These are phyloP conservation scores for Cynodonichthys magdalenae DNA, from an alignment of 2,797 vertebrate genomes.

Conservation along the genomic window DNA sequence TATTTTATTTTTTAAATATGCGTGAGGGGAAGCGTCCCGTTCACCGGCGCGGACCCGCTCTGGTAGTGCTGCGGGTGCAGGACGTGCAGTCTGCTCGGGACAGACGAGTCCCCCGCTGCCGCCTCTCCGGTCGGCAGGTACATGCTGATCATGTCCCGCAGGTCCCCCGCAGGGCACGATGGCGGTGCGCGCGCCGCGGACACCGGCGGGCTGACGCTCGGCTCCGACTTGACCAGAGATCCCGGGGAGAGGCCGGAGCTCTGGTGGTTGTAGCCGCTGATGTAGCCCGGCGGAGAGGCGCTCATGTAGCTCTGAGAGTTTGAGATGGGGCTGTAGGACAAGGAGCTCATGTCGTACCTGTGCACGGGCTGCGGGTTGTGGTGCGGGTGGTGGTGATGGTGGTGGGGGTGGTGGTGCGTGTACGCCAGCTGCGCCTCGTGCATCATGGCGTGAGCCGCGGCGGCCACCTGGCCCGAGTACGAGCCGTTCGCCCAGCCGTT, in stretches of 20 bases:
- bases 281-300: conserved; percentile 91
- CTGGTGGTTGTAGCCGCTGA: conserved; percentile 88
- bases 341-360: conserved; percentile 91
- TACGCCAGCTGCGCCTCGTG: conserved; percentile 97
- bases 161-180: conserved; percentile 90
- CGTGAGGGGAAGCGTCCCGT: conserved; percentile 93
- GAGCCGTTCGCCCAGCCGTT: conserved; percentile 96
- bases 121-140: conserved; percentile 86
- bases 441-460: conserved; percentile 97
- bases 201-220: conserved; percentile 90
- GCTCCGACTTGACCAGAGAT: conserved; percentile 92
- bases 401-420: conserved; percentile 81
- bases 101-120: conserved; percentile 83
- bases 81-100: conserved; percentile 91
- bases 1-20: conserved; percentile 74
- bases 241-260: conserved; percentile 83
- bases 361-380: conserved; percentile 91
- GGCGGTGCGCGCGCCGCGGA: conserved; percentile 83
- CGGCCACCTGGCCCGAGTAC: conserved; percentile 93
- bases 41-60: conserved; percentile 87
- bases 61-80: conserved; percentile 94
- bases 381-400: conserved; percentile 88
- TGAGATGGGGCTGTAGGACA: conserved; percentile 93
- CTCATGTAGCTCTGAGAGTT: conserved; percentile 96
- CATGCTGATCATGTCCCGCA: conserved; percentile 99